Evolutionary conservation across 92 coral and sea anemone genomes (phyloP), one percentile per base, ranked within the genome.

Genomic region (Paragorgia papillata): DNA sequence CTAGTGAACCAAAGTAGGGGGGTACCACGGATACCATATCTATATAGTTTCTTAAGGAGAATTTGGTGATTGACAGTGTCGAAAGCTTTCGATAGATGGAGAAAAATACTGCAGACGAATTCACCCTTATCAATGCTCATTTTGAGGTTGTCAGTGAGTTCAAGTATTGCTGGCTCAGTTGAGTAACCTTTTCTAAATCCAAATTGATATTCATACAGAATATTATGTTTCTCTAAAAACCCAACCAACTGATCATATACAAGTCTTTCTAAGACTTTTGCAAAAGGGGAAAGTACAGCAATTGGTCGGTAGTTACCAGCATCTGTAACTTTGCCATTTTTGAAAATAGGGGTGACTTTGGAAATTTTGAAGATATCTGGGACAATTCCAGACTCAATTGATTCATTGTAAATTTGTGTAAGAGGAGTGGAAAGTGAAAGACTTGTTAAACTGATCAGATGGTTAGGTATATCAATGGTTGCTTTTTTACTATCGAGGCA

Each of bases 291-390:
- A 14, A 64, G 51, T 9, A 22, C 37, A 20, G 83, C 61, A 49
- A 64, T 79, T 64, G 83, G 83, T 80, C 87, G 66, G 66, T 85
- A 89, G 55, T 82, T 79, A 18, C 74, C 63, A 58, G 83, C 83
- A 19, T 85, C 83, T 19, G 83, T 85, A 56, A 50, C 41, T 40
- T 73, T 21, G 80, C 77, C 84, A 79, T 60, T 79, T 41, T 79
- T 57, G 41, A 54, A 66, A 49, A 79, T 19, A 51, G 84, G 92
- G 18, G 85, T 79, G 56, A 82, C 73, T 61, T 73, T 77, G 31
- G 89, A 81, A 37, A 82, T 75, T 75, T 89, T 85, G 18, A 89
- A 68, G 25, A 81, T 32, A 15, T 82, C 83, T 31, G 89, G 89
- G 12, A 89, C 83, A 60, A 73, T 53, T 7, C 92, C 89, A 33